Percentiles rank a stretch among this genome's conserved stretches.
These are phyloP conservation scores for Corella eumyota DNA, from an alignment of 23 tunicate genomes.

Conservation along the genomic window DNA sequence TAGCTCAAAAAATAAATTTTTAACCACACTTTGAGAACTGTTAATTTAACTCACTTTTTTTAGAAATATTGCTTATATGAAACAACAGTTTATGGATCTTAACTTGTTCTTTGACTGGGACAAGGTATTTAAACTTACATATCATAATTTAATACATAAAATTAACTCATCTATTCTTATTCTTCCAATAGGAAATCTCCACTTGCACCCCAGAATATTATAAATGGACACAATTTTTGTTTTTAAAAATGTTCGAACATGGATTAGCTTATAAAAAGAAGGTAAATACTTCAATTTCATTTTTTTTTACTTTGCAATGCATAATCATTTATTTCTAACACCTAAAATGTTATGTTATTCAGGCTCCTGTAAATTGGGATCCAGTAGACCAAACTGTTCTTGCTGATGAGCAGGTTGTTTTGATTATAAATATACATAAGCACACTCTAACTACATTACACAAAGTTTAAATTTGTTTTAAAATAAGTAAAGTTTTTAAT, in stretches of 20 bases:
- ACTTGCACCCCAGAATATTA: conserved; percentile 75
- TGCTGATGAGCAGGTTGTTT: conserved; percentile 86
- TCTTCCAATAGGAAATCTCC: conserved; percentile 40
- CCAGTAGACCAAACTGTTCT: conserved; percentile 90
- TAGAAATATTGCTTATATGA: conserved; percentile 80
- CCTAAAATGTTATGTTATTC: too few relatives aligned
- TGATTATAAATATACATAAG: too few relatives aligned
- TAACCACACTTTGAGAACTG: too few relatives aligned
- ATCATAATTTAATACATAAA: too few relatives aligned
- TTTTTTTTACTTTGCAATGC: too few relatives aligned
- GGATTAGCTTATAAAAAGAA: conserved; percentile 69
- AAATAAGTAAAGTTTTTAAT: too few relatives aligned
- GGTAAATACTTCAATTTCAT: too few relatives aligned
- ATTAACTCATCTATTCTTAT: neutral
- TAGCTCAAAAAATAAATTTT: too few relatives aligned
- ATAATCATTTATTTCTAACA: too few relatives aligned
- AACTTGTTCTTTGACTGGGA: conserved; percentile 83
- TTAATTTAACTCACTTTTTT: neutral
- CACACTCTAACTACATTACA: too few relatives aligned
- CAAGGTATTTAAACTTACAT: conserved; percentile 10
- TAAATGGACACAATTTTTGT: conserved; percentile 84
- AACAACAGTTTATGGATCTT: conserved; percentile 62
- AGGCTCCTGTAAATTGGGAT: conserved; percentile 93
- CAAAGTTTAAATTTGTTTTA: too few relatives aligned
- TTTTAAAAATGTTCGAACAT: conserved; percentile 55